Evolutionary conservation across 2,797 vertebrate species (phyloP).

Genomic region (Chelon labrosus): DNA sequence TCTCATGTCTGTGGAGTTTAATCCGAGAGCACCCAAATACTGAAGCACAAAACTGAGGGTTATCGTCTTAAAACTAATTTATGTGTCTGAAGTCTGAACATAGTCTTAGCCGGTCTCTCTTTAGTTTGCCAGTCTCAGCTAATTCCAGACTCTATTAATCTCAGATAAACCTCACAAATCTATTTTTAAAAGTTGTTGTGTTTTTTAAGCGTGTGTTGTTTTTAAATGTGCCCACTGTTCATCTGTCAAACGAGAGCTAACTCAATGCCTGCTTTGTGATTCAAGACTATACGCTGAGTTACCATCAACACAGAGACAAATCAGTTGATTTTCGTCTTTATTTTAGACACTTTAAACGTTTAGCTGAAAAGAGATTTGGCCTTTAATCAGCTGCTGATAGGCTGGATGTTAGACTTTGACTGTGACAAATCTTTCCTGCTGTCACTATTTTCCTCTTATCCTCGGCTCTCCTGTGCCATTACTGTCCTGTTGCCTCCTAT

Average conservation of each 20-base stretch:
- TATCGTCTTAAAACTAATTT: background rate
- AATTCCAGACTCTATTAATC: background rate
- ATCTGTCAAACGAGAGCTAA: too few relatives aligned
- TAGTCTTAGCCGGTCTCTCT: background rate
- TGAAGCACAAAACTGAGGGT: too few relatives aligned
- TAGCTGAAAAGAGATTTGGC: background rate
- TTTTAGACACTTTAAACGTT: background rate
- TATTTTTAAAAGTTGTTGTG: background rate
- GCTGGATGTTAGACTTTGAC: background rate
- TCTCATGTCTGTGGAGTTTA: slow-evolving; percentile 4
- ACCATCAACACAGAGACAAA: background rate
- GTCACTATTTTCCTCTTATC: too few relatives aligned
- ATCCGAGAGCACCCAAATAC: background rate
- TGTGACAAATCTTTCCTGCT: too few relatives aligned
- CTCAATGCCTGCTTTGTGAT: background rate
- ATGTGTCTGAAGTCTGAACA: background rate
- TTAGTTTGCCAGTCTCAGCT: background rate
- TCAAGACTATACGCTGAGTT: background rate
- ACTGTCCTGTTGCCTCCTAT: too few relatives aligned
- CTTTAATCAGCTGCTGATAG: slow-evolving; percentile 32
- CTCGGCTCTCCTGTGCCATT: too few relatives aligned
- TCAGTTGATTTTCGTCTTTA: background rate
- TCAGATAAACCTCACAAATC: background rate
- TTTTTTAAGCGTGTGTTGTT: too few relatives aligned
- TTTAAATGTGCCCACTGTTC: too few relatives aligned